These are phyloP conservation scores for Lochmaea capreae DNA, from an alignment of 2,888 invertebrate species.

Conservation along the genomic window DNA sequence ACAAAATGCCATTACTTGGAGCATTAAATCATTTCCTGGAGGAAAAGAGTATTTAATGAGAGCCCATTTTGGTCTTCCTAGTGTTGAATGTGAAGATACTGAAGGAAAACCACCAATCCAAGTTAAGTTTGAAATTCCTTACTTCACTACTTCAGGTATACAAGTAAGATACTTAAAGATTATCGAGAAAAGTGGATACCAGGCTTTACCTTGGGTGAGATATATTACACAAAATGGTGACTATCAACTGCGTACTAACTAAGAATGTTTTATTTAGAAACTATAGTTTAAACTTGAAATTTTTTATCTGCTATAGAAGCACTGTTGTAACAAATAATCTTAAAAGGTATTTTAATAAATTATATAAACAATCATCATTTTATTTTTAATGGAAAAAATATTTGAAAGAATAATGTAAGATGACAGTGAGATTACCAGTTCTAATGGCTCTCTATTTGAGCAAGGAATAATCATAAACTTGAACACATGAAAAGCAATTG, in stretches of 20 bases:
- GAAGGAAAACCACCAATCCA: constrained; percentile 98
- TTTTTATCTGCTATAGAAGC: constrained; percentile 16
- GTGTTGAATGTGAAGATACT: constrained; percentile 92
- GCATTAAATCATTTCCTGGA: constrained; percentile 96
- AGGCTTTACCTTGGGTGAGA: constrained; percentile 98
- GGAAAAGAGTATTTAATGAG: constrained; percentile 99
- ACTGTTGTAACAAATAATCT: constrained; percentile 28
- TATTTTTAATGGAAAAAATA: neutral
- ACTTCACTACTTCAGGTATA: constrained; percentile 98
- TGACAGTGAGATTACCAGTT: no score
- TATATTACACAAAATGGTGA: constrained; percentile 99
- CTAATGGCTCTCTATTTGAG: no score
- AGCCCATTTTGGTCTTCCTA: constrained; percentile 97
- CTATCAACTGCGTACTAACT: constrained; percentile 95
- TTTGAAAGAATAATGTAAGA: neutral
- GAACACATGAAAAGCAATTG: no score
- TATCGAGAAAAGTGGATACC: constrained; percentile 99
- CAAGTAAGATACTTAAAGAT: constrained; percentile 97
- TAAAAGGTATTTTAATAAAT: constrained; percentile 29
- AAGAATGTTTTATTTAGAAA: constrained; percentile 53
- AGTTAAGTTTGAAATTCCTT: constrained; percentile 99
- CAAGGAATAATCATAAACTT: no score
- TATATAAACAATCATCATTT: constrained; percentile 10
- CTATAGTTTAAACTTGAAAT: constrained; percentile 14
- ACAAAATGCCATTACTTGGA: constrained; percentile 97